Evolutionary conservation across 2,888 invertebrate genomes (phyloP).

Genomic region (Drepanosiphum platanoidis): DNA sequence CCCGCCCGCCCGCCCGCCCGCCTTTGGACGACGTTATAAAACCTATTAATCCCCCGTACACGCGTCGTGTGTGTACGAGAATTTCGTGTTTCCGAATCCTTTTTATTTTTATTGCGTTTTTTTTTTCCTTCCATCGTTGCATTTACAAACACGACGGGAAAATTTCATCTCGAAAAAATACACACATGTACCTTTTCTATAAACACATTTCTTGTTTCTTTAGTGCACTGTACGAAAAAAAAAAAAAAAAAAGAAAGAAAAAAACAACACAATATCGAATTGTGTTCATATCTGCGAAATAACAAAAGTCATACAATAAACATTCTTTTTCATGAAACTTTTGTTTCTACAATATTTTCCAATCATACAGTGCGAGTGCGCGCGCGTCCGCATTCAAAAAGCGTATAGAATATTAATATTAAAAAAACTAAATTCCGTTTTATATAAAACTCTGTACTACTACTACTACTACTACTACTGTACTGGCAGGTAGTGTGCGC

Average conservation of each 20-base stretch:
- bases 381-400: background rate
- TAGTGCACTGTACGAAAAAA: conserved; percentile 13
- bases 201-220: conserved; percentile 20
- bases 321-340: conserved; percentile 20
- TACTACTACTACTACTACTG: no score
- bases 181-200: conserved; percentile 16
- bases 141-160: conserved; percentile 11
- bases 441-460: background rate
- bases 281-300: conserved; percentile 37
- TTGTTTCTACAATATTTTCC: conserved; percentile 19
- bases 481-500: no score
- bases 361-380: conserved; percentile 5
- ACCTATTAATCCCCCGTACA: conserved; percentile 29
- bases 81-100: background rate
- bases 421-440: conserved; percentile 14
- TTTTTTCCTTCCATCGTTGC: background rate
- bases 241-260: conserved; percentile 3
- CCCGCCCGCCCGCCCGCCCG: no score
- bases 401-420: conserved; percentile 25
- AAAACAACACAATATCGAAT: conserved; percentile 32
- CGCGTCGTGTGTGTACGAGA: background rate
- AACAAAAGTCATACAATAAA: conserved; percentile 38
- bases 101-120: conserved; percentile 24
- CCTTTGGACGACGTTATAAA: no score
- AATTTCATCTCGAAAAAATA: background rate